Evolutionary conservation across 2,113 vertebrate species (phyloP).

Genomic region (Bombycilla garrulus): DNA sequence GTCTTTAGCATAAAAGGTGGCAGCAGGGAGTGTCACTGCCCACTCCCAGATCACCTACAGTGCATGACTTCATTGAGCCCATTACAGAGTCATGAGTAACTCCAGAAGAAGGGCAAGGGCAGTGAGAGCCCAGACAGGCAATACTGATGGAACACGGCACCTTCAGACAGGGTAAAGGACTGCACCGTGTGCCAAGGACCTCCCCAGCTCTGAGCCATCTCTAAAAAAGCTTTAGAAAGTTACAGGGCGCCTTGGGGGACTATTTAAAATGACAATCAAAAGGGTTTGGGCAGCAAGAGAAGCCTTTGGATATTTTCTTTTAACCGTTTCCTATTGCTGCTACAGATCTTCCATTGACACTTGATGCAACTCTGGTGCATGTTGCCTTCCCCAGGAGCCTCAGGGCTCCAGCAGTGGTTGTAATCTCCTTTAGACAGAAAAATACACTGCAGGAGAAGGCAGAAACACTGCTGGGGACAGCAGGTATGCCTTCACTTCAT

Average conservation of each 20-base stretch:
- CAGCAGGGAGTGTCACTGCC: background rate
- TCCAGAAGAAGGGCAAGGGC: background rate
- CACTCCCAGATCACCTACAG: background rate
- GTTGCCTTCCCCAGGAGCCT: background rate
- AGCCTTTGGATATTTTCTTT: background rate
- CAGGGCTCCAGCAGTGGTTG: background rate
- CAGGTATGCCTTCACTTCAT: background rate
- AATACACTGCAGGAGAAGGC: background rate
- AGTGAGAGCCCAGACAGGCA: background rate
- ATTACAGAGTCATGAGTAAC: background rate
- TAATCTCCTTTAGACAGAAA: background rate
- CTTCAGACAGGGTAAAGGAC: background rate
- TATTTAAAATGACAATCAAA: background rate
- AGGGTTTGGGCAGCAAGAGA: background rate
- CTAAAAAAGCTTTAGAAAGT: background rate
- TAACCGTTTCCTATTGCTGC: background rate
- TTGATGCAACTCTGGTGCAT: fast-evolving
- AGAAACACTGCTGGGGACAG: background rate
- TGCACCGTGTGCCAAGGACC: background rate
- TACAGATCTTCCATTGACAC: background rate
- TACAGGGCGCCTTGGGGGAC: background rate
- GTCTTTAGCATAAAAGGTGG: background rate
- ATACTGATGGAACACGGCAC: background rate
- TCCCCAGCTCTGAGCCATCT: background rate
- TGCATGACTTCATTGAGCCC: background rate